Evolutionary conservation across 2,797 vertebrate genomes (phyloP), one percentile per base, ranked within the genome.

Genomic region (Cephalopachus bancanus): DNA sequence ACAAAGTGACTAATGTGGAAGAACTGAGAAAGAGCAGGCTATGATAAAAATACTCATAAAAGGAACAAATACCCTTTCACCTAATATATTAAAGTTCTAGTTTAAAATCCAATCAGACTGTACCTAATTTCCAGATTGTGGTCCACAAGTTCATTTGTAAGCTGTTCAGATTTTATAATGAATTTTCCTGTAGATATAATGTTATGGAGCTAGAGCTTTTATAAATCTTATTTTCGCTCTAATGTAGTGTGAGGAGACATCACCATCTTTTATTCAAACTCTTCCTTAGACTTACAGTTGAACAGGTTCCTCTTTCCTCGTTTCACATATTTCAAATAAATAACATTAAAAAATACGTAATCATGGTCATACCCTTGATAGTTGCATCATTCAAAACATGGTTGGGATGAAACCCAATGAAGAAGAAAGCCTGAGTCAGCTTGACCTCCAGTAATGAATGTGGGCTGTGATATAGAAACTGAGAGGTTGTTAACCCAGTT

Each of bases 291-390:
- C 33, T 44, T 78, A n/a, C 51, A 71, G 28, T 89, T n/a, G 72
- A 67, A 53, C 55, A n/a, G n/a, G n/a, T 24, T 67, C 22, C 30
- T 92, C 20, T 81, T 81, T 59, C 62, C 62, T 85, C n/a, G 22
- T 93, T 83, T 86, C 80, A 78, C 20, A 16, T 17, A 51, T 88
- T 80, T 93, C n/a, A 83, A 30, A 55, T 88, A 78, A 76, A 49
- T 60, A 79, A 11, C 11, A 37, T n/a, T 84, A 44, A 93, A 84
- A 75, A 80, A 49, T 53, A 10, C 16, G 33, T 64, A 24, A 30
- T 28, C 7, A 3, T 30, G 55, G 20, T 44, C 20, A 30, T n/a
- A 37, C 19, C 64, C 37, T 5, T 83, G 62, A 28, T 67, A 74
- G 87, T 60, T 11, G 17, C 78, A 30, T 53, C 37, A n/a, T 67